Conservation (phyloP, 1,140 invertebrate genomes). For the Zaprionus kolodkinae region DNA sequence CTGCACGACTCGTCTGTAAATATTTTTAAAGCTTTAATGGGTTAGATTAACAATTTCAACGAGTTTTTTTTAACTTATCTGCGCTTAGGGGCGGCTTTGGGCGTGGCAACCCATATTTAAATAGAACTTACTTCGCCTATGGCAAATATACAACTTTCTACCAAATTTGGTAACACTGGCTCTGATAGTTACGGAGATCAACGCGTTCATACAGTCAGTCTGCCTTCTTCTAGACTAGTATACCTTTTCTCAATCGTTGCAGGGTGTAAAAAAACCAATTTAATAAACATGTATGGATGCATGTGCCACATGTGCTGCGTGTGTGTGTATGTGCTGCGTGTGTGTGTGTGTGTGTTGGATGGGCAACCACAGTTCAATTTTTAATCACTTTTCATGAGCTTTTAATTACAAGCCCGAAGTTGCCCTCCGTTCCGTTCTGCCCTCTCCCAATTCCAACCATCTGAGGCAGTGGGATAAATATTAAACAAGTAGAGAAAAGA, state of each 20-base stretch:
- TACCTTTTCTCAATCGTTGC: neutral
- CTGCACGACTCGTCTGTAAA: neutral
- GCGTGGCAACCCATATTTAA: no score
- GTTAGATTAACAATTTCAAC: no score
- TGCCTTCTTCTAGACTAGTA: neutral
- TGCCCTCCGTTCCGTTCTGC: neutral
- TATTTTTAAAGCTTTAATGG: no score
- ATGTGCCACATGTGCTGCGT: conserved; percentile 11
- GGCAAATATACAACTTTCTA: no score
- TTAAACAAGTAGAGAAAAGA: neutral
- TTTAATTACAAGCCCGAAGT: conserved; percentile 68
- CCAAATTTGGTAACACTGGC: no score
- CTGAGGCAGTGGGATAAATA: neutral
- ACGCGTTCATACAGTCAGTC: no score
- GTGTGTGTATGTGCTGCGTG: conserved; percentile 16
- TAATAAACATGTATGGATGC: conserved; percentile 56
- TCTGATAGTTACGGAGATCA: no score
- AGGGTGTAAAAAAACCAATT: conserved; percentile 48
- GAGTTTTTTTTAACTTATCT: no score
- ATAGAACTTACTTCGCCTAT: no score
- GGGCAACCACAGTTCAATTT: conserved; percentile 68
- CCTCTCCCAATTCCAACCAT: neutral
- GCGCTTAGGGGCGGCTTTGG: no score
- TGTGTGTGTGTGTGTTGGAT: conserved; percentile 5
- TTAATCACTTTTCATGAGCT: conserved; percentile 81